These are phyloP conservation scores for Sebastes schlegelii DNA, from an alignment of 2,113 vertebrate genomes.

Conservation along the genomic window DNA sequence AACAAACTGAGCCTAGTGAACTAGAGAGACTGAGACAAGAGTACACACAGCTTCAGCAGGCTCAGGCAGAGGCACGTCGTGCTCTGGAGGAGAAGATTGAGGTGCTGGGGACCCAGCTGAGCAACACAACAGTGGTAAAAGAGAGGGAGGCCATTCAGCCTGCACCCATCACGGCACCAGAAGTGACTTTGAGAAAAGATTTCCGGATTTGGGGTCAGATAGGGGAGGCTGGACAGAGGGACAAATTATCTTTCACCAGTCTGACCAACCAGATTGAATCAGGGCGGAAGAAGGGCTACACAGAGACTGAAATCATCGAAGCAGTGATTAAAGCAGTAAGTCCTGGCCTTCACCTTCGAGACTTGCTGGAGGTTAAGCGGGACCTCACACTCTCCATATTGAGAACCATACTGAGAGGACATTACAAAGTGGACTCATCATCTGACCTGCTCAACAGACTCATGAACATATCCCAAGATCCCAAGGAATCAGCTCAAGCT, in stretches of 20 bases:
- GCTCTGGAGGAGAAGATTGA: no score
- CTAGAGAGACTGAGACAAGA: no score
- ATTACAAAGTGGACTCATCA: neutral
- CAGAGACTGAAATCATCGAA: neutral
- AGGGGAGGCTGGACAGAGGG: neutral
- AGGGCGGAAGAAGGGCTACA: neutral
- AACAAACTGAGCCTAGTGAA: no score
- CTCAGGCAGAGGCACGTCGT: no score
- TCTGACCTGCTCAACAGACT: neutral
- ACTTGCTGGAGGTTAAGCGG: neutral
- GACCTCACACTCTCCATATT: neutral
- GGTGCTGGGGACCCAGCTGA: no score
- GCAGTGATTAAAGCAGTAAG: neutral
- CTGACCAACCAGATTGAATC: neutral
- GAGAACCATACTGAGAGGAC: neutral
- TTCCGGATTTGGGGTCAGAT: no score
- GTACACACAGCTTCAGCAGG: no score
- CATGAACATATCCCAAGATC: slow-evolving; percentile 9
- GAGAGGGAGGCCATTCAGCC: no score
- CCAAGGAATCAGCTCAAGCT: neutral
- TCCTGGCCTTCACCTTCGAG: neutral
- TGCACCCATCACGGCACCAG: no score
- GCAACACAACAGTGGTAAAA: no score
- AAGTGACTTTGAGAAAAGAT: no score
- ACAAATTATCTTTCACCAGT: neutral